phyloP scores from a whole-genome alignment of 2,113 vertebrate genomes.

The Varanus komodoensis region DNA sequence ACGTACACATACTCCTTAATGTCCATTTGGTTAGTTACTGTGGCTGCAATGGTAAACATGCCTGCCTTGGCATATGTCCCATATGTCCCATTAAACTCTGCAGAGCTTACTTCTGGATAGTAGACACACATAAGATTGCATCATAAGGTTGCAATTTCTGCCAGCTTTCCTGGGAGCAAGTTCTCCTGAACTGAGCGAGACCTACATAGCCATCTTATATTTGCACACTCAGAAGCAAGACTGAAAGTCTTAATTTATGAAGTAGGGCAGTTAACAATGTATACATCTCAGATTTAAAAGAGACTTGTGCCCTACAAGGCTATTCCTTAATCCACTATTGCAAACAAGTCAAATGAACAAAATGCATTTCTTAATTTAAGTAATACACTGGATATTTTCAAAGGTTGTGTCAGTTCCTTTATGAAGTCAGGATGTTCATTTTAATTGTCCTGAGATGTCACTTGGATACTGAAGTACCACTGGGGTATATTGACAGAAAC shows the following conservation, averaged over 20 bases:
- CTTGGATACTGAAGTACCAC: not conserved
- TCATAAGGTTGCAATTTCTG: not conserved
- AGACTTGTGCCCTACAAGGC: not conserved
- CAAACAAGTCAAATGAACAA: not conserved
- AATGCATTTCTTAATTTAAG: not conserved
- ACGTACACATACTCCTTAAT: not conserved
- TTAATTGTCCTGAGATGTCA: not conserved
- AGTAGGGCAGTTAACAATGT: not conserved
- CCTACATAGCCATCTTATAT: not conserved
- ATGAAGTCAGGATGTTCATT: not conserved
- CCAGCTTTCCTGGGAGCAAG: not conserved
- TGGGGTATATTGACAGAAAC: not conserved
- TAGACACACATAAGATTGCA: not conserved
- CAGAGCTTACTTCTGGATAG: not conserved
- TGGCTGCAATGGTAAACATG: not conserved
- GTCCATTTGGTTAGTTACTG: not conserved
- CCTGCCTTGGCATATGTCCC: not conserved
- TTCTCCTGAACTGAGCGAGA: not conserved
- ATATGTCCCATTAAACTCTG: not conserved
- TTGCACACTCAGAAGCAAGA: not conserved
- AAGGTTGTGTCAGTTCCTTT: not conserved
- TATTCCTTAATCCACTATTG: not conserved
- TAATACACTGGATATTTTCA: conserved; percentile 8
- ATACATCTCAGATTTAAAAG: not conserved
- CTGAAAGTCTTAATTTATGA: not conserved